These are phyloP conservation scores for Dicerorhinus sumatrensis DNA, from an alignment of 2,113 vertebrate species.

Conservation along the genomic window DNA sequence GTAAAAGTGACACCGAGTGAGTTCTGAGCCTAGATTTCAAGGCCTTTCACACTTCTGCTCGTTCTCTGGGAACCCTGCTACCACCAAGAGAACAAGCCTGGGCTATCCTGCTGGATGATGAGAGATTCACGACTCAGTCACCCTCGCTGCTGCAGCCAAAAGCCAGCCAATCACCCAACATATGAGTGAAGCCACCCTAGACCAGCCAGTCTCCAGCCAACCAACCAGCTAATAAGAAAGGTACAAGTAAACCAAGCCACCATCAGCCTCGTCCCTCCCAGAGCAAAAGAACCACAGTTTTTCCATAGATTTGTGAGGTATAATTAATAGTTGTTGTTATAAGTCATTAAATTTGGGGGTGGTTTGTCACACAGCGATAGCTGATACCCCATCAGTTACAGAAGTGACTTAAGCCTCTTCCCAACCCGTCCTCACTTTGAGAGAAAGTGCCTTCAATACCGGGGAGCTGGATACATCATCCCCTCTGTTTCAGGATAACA, in stretches of 20 bases:
- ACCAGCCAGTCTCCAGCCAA: background rate
- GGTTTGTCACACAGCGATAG: background rate
- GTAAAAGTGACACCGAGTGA: background rate
- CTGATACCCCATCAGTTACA: background rate
- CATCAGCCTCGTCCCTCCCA: background rate
- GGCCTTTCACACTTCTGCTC: background rate
- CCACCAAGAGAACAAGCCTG: background rate
- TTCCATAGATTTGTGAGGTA: background rate
- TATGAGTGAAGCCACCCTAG: background rate
- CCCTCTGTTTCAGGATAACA: background rate
- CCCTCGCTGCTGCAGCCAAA: background rate
- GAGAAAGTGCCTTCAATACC: background rate
- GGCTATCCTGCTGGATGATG: background rate
- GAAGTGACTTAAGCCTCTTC: background rate
- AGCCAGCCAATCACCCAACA: background rate
- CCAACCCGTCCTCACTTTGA: background rate
- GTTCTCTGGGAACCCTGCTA: background rate
- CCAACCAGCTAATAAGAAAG: background rate
- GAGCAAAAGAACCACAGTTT: background rate
- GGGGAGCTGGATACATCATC: background rate
- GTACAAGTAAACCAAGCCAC: background rate
- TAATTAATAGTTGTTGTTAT: background rate
- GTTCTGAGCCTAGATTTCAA: background rate
- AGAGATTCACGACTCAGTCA: background rate
- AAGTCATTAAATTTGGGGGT: background rate